Conservation (phyloP, 2,888 invertebrate species). For the Dicycla oo region DNA sequence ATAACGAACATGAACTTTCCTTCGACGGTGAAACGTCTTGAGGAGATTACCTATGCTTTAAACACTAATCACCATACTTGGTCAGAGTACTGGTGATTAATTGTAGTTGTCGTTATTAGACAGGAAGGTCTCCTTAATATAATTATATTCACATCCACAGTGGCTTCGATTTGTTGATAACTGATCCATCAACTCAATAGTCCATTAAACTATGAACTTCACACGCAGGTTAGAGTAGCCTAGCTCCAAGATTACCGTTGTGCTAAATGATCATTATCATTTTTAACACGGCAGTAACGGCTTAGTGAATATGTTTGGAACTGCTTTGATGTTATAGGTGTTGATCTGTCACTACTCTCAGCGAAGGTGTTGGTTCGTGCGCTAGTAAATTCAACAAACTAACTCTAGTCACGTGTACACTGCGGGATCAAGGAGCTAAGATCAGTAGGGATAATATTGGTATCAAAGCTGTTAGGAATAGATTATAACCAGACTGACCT, state of each 20-base stretch:
- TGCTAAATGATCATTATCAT: neutral
- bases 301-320: neutral
- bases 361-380: neutral
- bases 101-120: neutral
- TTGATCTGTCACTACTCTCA: neutral
- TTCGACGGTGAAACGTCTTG: neutral
- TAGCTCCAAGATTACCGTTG: neutral
- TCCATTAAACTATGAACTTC: neutral
- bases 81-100: neutral
- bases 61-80: neutral
- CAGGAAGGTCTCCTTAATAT: neutral
- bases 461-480: neutral
- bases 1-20: neutral
- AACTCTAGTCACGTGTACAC: too few relatives aligned
- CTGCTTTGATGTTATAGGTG: too few relatives aligned
- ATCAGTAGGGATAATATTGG: neutral
- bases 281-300: neutral
- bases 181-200: neutral
- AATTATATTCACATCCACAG: neutral
- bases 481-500: neutral
- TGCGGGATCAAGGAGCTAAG: neutral
- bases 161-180: neutral
- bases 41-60: neutral
- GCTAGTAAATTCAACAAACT: too few relatives aligned
- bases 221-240: neutral